These are phyloP conservation scores for Spilarctia lutea DNA, from an alignment of 2,888 invertebrate species.

Conservation along the genomic window DNA sequence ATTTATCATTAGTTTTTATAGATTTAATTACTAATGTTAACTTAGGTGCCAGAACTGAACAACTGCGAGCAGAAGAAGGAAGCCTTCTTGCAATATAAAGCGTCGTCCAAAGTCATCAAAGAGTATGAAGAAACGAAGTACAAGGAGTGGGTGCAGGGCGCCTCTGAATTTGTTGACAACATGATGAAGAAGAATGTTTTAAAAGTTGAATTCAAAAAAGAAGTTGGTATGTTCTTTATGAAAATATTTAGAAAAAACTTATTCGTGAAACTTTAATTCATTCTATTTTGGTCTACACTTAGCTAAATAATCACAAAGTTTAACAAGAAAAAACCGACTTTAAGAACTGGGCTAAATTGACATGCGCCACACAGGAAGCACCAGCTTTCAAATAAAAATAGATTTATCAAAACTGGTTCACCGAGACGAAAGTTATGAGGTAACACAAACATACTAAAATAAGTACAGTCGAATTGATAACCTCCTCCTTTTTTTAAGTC, in stretches of 20 bases:
- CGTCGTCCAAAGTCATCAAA: constrained; percentile 91
- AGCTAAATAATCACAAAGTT: no score
- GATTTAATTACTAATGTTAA: neutral
- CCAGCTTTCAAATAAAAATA: no score
- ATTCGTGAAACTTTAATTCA: no score
- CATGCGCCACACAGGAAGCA: no score
- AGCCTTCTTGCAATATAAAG: constrained; percentile 92
- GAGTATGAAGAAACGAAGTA: constrained; percentile 91
- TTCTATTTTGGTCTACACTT: no score
- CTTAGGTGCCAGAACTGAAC: constrained; percentile 88
- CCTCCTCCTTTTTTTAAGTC: no score
- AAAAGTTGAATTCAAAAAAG: constrained; percentile 82
- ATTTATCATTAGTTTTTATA: neutral
- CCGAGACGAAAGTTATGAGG: no score
- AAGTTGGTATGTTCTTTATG: constrained; percentile 58
- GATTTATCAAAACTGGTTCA: no score
- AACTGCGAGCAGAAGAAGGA: constrained; percentile 91
- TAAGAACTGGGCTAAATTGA: no score
- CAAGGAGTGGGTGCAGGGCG: constrained; percentile 89
- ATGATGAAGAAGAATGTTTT: constrained; percentile 90
- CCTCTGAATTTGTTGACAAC: constrained; percentile 88
- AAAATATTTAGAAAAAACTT: neutral
- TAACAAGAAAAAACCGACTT: no score
- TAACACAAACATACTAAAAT: no score
- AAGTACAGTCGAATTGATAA: no score